Evolutionary conservation across 2,113 vertebrate species (phyloP).

Genomic region (Symphodus melops): DNA sequence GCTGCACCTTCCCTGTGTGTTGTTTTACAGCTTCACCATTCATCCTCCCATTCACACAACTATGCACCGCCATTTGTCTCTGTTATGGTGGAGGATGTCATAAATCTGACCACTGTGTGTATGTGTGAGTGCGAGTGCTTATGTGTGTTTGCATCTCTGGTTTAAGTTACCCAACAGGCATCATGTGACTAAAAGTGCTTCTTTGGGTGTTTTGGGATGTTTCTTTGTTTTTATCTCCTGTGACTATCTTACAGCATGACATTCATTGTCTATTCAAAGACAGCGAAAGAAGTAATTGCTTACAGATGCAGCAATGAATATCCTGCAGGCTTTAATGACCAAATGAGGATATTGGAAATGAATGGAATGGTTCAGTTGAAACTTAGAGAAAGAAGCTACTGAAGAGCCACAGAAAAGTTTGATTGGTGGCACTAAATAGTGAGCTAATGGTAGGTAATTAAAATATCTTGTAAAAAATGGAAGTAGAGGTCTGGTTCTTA

Average conservation of each 20-base stretch:
- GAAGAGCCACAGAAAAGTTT: slow-evolving; percentile 19
- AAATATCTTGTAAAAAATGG: not conserved
- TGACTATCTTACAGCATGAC: slow-evolving; percentile 30
- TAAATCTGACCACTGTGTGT: slow-evolving; percentile 65
- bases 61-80: slow-evolving; percentile 70
- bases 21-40: slow-evolving; percentile 58
- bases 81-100: slow-evolving; percentile 62
- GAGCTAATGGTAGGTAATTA: not conserved
- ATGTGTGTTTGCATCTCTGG: slow-evolving; percentile 32
- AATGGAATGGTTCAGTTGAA: slow-evolving; percentile 20
- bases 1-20: slow-evolving; percentile 43
- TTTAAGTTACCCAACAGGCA: slow-evolving; percentile 61
- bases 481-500: not conserved
- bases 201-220: slow-evolving; percentile 26
- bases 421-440: not conserved
- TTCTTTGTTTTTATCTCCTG: not conserved
- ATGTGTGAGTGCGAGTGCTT: not conserved
- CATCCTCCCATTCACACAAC: slow-evolving; percentile 67
- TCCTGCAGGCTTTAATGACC: slow-evolving; percentile 33
- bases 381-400: slow-evolving; percentile 16
- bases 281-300: slow-evolving; percentile 58
- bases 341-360: slow-evolving; percentile 16
- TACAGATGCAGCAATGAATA: slow-evolving; percentile 65
- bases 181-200: slow-evolving; percentile 21
- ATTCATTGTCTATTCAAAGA: slow-evolving; percentile 41